Percentiles rank a stretch among this genome's conserved stretches.
Conservation (phyloP, 2,888 invertebrate species). For the Macrosoma leucophasiata region DNA sequence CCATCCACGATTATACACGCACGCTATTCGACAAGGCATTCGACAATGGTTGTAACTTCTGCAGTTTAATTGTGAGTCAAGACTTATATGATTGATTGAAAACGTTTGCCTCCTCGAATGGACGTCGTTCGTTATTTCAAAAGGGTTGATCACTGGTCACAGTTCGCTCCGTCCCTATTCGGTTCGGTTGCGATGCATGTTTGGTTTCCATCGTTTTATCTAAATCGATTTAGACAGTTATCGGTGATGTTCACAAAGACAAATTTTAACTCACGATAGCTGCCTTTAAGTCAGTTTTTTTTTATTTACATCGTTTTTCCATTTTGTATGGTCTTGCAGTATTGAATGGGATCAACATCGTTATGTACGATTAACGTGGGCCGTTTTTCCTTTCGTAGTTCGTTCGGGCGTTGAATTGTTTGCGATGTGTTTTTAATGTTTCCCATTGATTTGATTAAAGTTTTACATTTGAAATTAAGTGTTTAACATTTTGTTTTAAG, state of each 20-base stretch:
- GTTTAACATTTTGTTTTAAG: too few relatives aligned
- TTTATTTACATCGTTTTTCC: too few relatives aligned
- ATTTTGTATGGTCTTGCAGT: too few relatives aligned
- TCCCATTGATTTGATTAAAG: too few relatives aligned
- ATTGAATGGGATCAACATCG: too few relatives aligned
- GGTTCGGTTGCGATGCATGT: constrained; percentile 64
- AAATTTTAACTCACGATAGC: too few relatives aligned
- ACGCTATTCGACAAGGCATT: constrained; percentile 38
- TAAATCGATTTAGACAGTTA: constrained; percentile 10
- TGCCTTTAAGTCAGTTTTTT: too few relatives aligned
- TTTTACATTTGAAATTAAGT: too few relatives aligned
- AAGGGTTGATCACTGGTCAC: constrained; percentile 74
- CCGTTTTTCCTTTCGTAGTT: too few relatives aligned
- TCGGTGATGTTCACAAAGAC: neutral
- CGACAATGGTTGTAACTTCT: constrained; percentile 8
- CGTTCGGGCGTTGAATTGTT: too few relatives aligned
- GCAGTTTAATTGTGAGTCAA: neutral
- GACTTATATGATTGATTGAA: neutral
- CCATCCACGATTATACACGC: constrained; percentile 33
- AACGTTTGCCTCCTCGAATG: constrained; percentile 43
- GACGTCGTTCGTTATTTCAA: constrained; percentile 64
- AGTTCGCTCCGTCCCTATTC: constrained; percentile 46
- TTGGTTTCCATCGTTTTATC: constrained; percentile 25
- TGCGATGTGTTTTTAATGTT: too few relatives aligned
- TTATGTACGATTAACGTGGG: too few relatives aligned